Evolutionary conservation across 2,113 vertebrate genomes (phyloP).

Genomic region (Sporophila hypoxantha): DNA sequence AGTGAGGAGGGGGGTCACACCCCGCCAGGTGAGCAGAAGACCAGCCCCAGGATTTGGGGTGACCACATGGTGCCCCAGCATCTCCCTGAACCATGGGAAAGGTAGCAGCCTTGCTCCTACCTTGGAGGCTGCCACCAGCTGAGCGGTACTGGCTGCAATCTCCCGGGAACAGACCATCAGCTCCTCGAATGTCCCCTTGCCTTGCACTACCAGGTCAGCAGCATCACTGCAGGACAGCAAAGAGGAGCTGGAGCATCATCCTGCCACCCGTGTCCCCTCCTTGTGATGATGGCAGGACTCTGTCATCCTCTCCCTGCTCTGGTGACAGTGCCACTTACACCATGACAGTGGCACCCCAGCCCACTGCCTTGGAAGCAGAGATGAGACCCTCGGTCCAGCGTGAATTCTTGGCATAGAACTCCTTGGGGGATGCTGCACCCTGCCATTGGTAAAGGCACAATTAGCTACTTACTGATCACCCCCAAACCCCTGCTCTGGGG

Average conservation of each 20-base stretch:
- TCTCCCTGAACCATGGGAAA: not conserved
- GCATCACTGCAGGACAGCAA: constrained; percentile 75
- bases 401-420: constrained; percentile 96
- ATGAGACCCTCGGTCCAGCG: constrained; percentile 96
- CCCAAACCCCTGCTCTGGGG: accelerated
- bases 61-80: not conserved
- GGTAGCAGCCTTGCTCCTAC: constrained; percentile 53
- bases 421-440: constrained; percentile 91
- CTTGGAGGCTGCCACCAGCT: constrained; percentile 95
- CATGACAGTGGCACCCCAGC: constrained; percentile 96
- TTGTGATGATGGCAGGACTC: not conserved
- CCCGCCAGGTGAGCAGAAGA: accelerated
- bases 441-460: not conserved
- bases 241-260: not conserved
- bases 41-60: not conserved
- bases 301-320: not conserved
- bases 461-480: not conserved
- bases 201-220: constrained; percentile 90
- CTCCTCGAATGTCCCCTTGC: constrained; percentile 93
- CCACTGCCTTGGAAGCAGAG: constrained; percentile 93
- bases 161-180: constrained; percentile 95
- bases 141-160: constrained; percentile 93
- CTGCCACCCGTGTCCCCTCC: accelerated
- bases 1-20: not conserved
- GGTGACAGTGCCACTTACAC: constrained; percentile 78